Evolutionary conservation across 2,113 vertebrate species (phyloP), one percentile per base, ranked within the genome.

Genomic region (Condylura cristata): DNA sequence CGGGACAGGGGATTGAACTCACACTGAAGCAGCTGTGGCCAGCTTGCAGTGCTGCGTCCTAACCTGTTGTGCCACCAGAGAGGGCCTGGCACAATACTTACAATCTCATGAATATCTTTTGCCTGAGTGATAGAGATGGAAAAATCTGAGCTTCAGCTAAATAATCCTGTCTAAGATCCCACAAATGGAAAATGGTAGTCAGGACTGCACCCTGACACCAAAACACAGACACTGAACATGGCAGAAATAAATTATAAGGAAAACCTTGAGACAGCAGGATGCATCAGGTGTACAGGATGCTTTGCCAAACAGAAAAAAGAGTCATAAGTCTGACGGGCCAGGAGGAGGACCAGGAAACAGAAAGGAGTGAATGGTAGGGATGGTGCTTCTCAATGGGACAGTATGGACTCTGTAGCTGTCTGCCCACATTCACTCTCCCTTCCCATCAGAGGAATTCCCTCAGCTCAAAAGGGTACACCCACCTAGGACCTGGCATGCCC

Each of bases 361-460:
- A 37, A 46, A 85, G 30, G 39, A 32, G 30, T 65, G 34, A 5
- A 39, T 5, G 41, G 53, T 5, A 74, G 18, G 26, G 60, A 5
- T 0, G 2, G 20, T 17, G 4, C 41, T 34, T 68, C 58, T 0
- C 2, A 20, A 17, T 22, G 26, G 16, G 51, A 16, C 11, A 5
- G 32, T 18, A 44, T 0, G 41, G n/a, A 28, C 9, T 46, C 1
- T 6, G 26, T 7, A 7, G 68, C 32, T 48, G 12, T 46, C 17
- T 74, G 53, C 51, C 12, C 17, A 46, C 24, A 37, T 34, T 34
- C 53, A 20, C 5, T 26, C 10, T 22, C 65, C 53, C 65, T 60
- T 22, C 51, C n/a, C 66, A 58, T 30, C 5, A 9, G 12, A 51
- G 32, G 37, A 0, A 7, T 48, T 18, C 58, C 17, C 68, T 16